A percentile compares a stretch with the other conserved stretches of the same genome.
Conservation (phyloP, 1,140 invertebrate genomes). For the Platyscapa corneri region DNA sequence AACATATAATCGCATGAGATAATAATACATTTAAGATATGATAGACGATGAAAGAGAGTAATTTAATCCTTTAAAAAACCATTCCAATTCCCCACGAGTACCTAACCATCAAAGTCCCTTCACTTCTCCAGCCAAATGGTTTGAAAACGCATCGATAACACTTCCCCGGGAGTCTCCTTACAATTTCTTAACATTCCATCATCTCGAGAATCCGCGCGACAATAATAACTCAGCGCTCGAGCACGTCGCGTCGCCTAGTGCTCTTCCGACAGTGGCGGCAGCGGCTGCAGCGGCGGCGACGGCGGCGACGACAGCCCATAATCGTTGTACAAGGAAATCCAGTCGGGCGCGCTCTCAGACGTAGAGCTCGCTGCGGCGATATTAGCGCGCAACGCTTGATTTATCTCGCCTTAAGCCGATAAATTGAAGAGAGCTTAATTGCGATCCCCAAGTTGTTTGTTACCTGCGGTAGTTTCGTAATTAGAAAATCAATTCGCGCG, state of each 20-base stretch:
- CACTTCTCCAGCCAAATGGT: slow-evolving; percentile 16
- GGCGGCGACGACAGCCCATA: slow-evolving; percentile 8
- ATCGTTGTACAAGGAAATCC: slow-evolving; percentile 40
- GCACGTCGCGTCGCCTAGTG: slow-evolving; percentile 2
- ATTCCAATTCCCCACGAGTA: background rate
- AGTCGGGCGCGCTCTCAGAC: background rate
- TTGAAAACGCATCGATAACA: slow-evolving; percentile 49
- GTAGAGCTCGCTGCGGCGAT: background rate
- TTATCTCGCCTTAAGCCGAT: slow-evolving; percentile 48
- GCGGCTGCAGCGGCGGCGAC: background rate
- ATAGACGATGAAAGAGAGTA: background rate
- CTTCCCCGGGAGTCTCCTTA: background rate
- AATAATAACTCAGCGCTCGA: slow-evolving; percentile 49
- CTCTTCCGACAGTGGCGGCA: background rate
- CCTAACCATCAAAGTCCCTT: slow-evolving; percentile 14
- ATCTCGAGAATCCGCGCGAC: slow-evolving; percentile 48
- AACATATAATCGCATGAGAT: background rate
- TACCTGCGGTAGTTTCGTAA: slow-evolving; percentile 46
- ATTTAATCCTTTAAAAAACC: slow-evolving; percentile 15
- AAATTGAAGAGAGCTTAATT: slow-evolving; percentile 52
- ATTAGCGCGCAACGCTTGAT: slow-evolving; percentile 49
- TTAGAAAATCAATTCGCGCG: slow-evolving; percentile 48
- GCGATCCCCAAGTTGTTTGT: slow-evolving; percentile 50
- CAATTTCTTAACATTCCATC: slow-evolving; percentile 46
- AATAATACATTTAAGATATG: background rate